Base-by-base conservation (phyloP, 1,140 invertebrate species). In the Drosophila pachea region DNA sequence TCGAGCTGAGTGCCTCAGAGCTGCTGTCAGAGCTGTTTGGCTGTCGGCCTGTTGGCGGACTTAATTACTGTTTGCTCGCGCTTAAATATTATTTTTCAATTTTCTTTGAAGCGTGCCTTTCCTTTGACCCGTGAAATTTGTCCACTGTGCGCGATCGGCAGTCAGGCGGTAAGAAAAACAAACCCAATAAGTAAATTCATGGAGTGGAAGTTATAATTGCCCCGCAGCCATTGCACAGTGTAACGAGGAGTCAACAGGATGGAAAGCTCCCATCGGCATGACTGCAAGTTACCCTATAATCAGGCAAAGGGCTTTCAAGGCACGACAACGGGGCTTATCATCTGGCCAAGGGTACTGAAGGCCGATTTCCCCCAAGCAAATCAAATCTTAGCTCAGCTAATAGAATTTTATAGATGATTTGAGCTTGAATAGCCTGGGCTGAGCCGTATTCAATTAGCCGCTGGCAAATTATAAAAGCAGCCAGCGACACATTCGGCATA, bases 181-280 rank as follows among this genome's bases (percentile, higher is more conserved):
- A 65, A 40, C 35, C 58, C 12, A 73, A 42, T 43, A 45, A 63
- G 14, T 16, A 55, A 72, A 68, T 59, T 63, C 42, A 72, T 68
- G 47, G 42, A 74, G 54, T 58, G 68, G 58, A 71, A 74, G 12
- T 55, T 72, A 60, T 72, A 71, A 74, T 66, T 74, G 52, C 35
- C 53, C 42, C 48, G 48, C 56, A 58, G 54, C 33, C 50, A 49
- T 55, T 47, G 11, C 40, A 33, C 40, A 53, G 22, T 11, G 33
- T 38, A 38, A 38, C 2, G 14, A n/a, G n/a, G 7, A 9, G 7
- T 8, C 2, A 42, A 32, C 5, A 4, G 22, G 5, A 45, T 14
- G 8, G 1, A 8, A 36, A 54, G 1, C 11, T 22, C 7, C 16
- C 0, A 9, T 8, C 2, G 8, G 9, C 38, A 16, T 11, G 32